These are phyloP conservation scores for Gymnopithys bicolor DNA, from an alignment of 2,797 vertebrate species.

Conservation along the genomic window DNA sequence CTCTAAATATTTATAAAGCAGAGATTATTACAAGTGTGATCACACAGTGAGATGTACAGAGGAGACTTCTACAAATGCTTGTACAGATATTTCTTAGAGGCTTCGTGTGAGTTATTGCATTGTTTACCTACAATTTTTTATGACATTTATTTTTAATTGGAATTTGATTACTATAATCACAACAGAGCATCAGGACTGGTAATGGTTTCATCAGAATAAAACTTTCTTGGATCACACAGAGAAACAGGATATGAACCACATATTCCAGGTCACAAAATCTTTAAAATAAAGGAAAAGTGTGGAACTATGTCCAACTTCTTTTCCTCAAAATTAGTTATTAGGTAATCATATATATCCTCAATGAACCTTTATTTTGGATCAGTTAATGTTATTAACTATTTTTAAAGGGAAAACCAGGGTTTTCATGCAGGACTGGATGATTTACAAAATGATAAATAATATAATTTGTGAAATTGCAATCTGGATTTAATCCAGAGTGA, in stretches of 20 bases:
- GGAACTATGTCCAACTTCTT: not conserved
- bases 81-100: not conserved
- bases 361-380: not conserved
- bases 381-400: not conserved
- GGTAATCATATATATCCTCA: not conserved
- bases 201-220: not conserved
- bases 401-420: fast-evolving
- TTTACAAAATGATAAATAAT: fast-evolving
- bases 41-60: not conserved
- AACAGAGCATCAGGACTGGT: not conserved
- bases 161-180: not conserved
- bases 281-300: not conserved
- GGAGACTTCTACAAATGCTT: not conserved
- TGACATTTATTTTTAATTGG: not conserved
- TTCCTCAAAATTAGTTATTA: not conserved
- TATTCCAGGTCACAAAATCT: not conserved
- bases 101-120: not conserved
- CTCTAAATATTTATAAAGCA: not conserved
- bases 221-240: not conserved
- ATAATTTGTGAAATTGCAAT: not conserved
- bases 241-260: not conserved
- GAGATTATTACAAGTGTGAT: not conserved
- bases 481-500: not conserved
- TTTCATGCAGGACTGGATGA: not conserved
- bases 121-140: not conserved